phyloP scores from a whole-genome alignment of 1,140 invertebrate genomes.

The Colletes latitarsis region DNA sequence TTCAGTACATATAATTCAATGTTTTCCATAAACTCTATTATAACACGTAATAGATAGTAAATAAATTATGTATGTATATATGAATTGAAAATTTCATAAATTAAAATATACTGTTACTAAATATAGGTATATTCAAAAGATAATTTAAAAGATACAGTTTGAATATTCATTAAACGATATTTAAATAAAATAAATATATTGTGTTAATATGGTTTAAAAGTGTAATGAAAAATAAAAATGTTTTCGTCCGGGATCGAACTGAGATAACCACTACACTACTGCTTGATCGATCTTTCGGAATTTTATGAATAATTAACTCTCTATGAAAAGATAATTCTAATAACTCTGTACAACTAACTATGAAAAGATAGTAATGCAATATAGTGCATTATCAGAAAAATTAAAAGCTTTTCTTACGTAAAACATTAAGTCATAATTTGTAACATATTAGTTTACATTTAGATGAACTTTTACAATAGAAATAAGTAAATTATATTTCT shows the following conservation, averaged over 20 bases:
- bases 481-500: too few relatives aligned
- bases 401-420: too few relatives aligned
- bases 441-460: too few relatives aligned
- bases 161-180: neutral
- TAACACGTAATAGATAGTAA: neutral
- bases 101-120: neutral
- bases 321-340: neutral
- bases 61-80: neutral
- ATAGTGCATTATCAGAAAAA: too few relatives aligned
- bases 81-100: neutral
- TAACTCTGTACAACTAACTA: too few relatives aligned
- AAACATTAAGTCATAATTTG: too few relatives aligned
- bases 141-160: neutral
- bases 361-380: too few relatives aligned
- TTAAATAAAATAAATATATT: neutral
- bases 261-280: slow-evolving; percentile 67
- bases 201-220: neutral
- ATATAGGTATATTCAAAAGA: neutral
- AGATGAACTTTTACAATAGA: too few relatives aligned
- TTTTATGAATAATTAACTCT: neutral
- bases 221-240: slow-evolving; percentile 1
- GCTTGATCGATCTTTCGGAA: neutral
- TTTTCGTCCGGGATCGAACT: slow-evolving; percentile 67
- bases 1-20: neutral
- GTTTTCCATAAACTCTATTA: neutral